Conservation (phyloP, 2,113 vertebrate genomes). For the Pogona vitticeps region DNA sequence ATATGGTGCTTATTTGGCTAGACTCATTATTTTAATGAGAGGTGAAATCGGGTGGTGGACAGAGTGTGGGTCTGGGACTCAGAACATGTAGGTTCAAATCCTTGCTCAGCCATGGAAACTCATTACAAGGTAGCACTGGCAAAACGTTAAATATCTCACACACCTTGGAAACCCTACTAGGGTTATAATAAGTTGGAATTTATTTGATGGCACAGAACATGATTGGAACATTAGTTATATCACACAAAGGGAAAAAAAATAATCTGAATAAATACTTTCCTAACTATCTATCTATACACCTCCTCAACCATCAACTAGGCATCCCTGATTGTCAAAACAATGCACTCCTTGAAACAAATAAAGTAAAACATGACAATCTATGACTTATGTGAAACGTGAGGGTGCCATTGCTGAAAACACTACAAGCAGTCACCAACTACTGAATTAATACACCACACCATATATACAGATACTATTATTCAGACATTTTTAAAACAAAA, state of each 20-base stretch:
- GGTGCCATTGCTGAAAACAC: slow-evolving; percentile 44
- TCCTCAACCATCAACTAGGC: slow-evolving; percentile 66
- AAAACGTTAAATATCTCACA: too few species aligned
- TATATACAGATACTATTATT: slow-evolving; percentile 48
- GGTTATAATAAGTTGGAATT: too few species aligned
- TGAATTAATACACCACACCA: slow-evolving; percentile 64
- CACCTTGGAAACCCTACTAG: too few species aligned
- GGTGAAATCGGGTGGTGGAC: slow-evolving; percentile 30
- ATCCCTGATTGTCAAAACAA: slow-evolving; percentile 69
- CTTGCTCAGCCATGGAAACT: too few species aligned
- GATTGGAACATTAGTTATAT: too few species aligned
- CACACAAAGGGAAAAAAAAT: slow-evolving; percentile 42
- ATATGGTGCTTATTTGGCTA: slow-evolving; percentile 24
- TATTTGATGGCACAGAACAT: too few species aligned
- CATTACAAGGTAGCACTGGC: too few species aligned
- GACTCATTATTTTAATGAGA: slow-evolving; percentile 55
- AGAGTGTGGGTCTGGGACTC: slow-evolving; percentile 44
- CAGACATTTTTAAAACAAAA: slow-evolving; percentile 49
- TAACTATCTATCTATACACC: slow-evolving; percentile 58
- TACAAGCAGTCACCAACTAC: slow-evolving; percentile 52
- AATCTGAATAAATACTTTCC: slow-evolving; percentile 60
- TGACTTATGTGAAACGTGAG: slow-evolving; percentile 59
- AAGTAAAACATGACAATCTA: slow-evolving; percentile 58
- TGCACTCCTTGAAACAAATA: slow-evolving; percentile 49
- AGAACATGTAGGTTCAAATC: too few species aligned